Conservation (phyloP, 2,113 vertebrate species). For the Plectropomus leopardus region DNA sequence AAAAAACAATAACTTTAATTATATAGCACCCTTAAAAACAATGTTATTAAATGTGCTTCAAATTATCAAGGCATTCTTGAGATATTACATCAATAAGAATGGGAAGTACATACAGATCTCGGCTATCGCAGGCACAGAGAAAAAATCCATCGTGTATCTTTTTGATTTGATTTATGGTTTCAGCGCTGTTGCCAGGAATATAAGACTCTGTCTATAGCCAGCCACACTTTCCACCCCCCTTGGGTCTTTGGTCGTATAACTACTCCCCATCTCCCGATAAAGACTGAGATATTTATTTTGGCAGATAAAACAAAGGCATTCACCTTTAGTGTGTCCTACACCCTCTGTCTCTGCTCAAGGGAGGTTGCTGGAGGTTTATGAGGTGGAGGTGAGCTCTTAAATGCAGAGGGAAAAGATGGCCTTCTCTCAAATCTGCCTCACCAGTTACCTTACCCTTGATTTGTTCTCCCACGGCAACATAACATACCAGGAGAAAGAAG, state of each 20-base stretch:
- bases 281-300: constrained; percentile 42
- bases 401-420: neutral
- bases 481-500: neutral
- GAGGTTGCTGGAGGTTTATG: constrained; percentile 29
- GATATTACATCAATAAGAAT: too few species aligned
- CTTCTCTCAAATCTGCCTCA: neutral
- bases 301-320: constrained; percentile 46
- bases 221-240: neutral
- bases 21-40: too few species aligned
- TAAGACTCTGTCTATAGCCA: neutral
- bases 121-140: too few species aligned
- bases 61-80: too few species aligned
- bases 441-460: neutral
- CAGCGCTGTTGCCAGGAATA: neutral
- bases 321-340: constrained; percentile 46
- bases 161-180: constrained; percentile 17
- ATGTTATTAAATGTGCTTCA: too few species aligned
- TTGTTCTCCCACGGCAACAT: neutral
- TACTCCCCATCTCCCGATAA: constrained; percentile 24
- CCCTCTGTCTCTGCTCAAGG: neutral
- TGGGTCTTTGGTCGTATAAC: neutral
- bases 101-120: too few species aligned
- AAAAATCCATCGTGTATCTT: neutral
- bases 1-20: too few species aligned
- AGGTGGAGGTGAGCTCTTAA: constrained; percentile 22